Percentiles rank a stretch among this genome's conserved stretches.
Conservation (phyloP, 2,888 invertebrate genomes). For the Dermolepida albohirtum region DNA sequence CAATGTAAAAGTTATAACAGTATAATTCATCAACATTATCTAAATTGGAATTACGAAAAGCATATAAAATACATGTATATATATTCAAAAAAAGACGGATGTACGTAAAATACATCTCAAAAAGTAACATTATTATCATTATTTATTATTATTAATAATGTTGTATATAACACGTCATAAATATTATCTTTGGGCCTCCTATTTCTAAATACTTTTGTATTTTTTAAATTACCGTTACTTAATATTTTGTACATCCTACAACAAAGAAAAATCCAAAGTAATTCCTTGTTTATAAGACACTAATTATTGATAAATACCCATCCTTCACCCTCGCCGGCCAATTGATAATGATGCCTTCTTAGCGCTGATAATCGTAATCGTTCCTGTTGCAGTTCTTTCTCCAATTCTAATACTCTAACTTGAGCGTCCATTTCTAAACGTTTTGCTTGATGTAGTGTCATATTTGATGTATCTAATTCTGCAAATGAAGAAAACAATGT, state of each 20-base stretch:
- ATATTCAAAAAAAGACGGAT: slow-evolving; percentile 41
- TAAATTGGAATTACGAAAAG: slow-evolving; percentile 43
- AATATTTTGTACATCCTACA: slow-evolving; percentile 38
- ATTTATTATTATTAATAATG: not conserved
- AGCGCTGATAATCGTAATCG: slow-evolving; percentile 86
- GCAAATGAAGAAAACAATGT: slow-evolving; percentile 59
- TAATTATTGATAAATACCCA: slow-evolving; percentile 44
- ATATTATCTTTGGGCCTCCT: slow-evolving; percentile 44
- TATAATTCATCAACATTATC: slow-evolving; percentile 29
- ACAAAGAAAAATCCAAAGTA: slow-evolving; percentile 28
- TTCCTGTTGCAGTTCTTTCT: slow-evolving; percentile 90
- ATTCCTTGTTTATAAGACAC: not conserved
- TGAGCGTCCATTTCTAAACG: slow-evolving; percentile 98
- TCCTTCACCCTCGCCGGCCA: slow-evolving; percentile 76
- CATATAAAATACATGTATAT: slow-evolving; percentile 43
- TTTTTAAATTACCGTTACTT: slow-evolving; percentile 33
- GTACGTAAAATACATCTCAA: slow-evolving; percentile 43
- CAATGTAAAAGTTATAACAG: slow-evolving; percentile 37
- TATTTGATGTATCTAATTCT: slow-evolving; percentile 88
- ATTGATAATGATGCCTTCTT: slow-evolving; percentile 91
- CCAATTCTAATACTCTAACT: slow-evolving; percentile 92
- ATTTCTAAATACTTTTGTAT: slow-evolving; percentile 30
- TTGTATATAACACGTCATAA: slow-evolving; percentile 40
- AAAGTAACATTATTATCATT: slow-evolving; percentile 38
- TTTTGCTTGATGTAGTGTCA: slow-evolving; percentile 95